Evolutionary conservation across 2,888 invertebrate species (phyloP).

Genomic region (Trichopoda pennipes): DNA sequence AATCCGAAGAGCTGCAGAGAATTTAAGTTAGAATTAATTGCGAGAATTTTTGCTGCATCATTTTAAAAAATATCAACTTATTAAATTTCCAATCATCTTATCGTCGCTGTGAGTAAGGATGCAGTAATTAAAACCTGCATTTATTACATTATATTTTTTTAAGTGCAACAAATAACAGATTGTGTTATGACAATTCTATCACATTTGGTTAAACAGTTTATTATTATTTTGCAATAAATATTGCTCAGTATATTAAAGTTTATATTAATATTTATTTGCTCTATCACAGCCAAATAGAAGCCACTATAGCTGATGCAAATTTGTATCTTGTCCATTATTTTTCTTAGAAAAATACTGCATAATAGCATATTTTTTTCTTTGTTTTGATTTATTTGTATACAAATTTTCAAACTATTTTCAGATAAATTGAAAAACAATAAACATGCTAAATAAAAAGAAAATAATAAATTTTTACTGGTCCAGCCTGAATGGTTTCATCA

Average conservation of each 20-base stretch:
- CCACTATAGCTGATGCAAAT: slow-evolving; percentile 10
- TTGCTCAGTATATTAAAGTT: slow-evolving; percentile 16
- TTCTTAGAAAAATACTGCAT: slow-evolving; percentile 53
- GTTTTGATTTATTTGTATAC: slow-evolving; percentile 57
- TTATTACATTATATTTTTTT: too few species aligned
- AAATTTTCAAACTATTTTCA: slow-evolving; percentile 47
- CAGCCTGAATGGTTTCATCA: slow-evolving; percentile 54
- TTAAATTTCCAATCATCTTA: too few species aligned
- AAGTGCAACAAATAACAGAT: not conserved
- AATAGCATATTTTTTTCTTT: slow-evolving; percentile 48
- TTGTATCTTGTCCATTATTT: slow-evolving; percentile 33
- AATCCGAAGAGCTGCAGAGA: too few species aligned
- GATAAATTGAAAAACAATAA: slow-evolving; percentile 46
- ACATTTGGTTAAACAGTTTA: slow-evolving; percentile 8
- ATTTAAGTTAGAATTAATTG: too few species aligned
- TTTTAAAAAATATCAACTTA: too few species aligned
- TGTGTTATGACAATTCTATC: not conserved
- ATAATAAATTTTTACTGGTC: slow-evolving; percentile 27
- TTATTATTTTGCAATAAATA: slow-evolving; percentile 30
- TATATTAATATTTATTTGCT: slow-evolving; percentile 21
- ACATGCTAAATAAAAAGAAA: slow-evolving; percentile 3
- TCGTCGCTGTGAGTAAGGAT: too few species aligned
- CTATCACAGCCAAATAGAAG: slow-evolving; percentile 10
- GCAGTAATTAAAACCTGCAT: too few species aligned
- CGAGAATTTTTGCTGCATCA: too few species aligned